Evolutionary conservation across 2,113 vertebrate species (phyloP), one percentile per base, ranked within the genome.

Genomic region (Hippocampus mohnikei): DNA sequence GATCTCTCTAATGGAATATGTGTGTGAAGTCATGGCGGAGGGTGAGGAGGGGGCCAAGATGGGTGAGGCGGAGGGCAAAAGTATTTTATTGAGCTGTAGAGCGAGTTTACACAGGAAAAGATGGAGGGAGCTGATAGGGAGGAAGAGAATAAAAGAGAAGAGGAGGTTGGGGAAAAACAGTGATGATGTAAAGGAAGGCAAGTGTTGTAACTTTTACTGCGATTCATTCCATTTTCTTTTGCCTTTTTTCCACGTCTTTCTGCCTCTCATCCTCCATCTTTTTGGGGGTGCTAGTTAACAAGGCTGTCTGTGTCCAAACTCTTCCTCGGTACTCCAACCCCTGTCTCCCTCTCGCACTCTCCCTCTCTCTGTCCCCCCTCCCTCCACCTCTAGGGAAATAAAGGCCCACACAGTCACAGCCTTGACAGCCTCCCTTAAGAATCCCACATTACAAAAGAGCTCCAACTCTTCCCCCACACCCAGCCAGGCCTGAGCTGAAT

Each of bases 401-500:
- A 90, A 89, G 84, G 86, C 86, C 82, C 87, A 91, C 91, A 93
- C 93, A 93, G 91, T 92, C 84, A 68, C 86, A 85, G 92, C 91
- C 87, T 92, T 91, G 89, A 93, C 88, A 91, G 84, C 82, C 79
- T 88, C 87, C 87, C 84, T 85, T 88, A 88, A 91, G 88, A 90
- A 88, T 85, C 80, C 78, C 64, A 61, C 65, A 79, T 74, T 71
- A 91, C 90, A 92, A 92, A 92, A 88, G 85, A 83, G 80, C 70
- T 75, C 82, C 83, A 86, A 83, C 87, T 86, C 81, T 88, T 85
- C 79, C 89, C 85, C 5, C 33, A 37, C 33, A 6, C 33, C 33
- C 78, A 83, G 84, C 79, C 84, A 85, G 81, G 80, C 82, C 80
- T 0, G 75, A 78, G 69, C 79, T 92, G 88, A 93, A 93, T 90